These are phyloP conservation scores for Chiroxiphia lanceolata DNA, from an alignment of 2,797 vertebrate species.

Conservation along the genomic window DNA sequence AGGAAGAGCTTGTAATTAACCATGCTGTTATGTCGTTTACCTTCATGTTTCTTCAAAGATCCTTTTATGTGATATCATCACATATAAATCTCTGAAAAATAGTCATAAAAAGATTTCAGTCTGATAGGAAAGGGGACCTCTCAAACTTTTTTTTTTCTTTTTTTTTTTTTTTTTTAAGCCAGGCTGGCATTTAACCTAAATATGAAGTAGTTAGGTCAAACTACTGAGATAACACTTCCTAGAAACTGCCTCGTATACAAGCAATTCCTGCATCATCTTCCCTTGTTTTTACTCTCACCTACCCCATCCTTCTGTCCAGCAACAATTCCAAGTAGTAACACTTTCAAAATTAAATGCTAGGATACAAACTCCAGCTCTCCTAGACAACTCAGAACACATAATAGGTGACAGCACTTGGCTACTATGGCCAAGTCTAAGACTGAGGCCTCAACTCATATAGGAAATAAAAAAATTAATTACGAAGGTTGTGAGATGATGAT, in stretches of 20 bases:
- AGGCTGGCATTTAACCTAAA: not conserved
- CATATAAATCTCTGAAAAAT: not conserved
- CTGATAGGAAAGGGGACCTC: not conserved
- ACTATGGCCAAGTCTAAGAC: not conserved
- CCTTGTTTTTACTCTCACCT: not conserved
- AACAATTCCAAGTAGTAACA: not conserved
- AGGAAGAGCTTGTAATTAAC: not conserved
- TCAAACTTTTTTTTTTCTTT: not conserved
- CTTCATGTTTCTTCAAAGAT: not conserved
- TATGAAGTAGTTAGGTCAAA: not conserved
- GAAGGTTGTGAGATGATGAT: not conserved
- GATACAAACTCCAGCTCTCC: not conserved
- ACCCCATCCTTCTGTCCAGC: not conserved
- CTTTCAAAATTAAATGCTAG: not conserved
- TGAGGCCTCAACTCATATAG: not conserved
- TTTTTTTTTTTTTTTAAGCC: not conserved
- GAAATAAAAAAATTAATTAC: not conserved
- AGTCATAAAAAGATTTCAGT: not conserved
- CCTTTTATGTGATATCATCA: not conserved
- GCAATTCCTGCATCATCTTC: not conserved
- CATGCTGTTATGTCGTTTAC: not conserved
- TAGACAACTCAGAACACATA: not conserved
- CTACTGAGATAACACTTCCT: not conserved
- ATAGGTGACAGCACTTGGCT: not conserved
- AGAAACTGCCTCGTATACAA: not conserved